Percentiles rank a stretch among this genome's conserved stretches.
phyloP scores from a whole-genome alignment of 2,888 invertebrate genomes.

The Lasioglossum malachurum region DNA sequence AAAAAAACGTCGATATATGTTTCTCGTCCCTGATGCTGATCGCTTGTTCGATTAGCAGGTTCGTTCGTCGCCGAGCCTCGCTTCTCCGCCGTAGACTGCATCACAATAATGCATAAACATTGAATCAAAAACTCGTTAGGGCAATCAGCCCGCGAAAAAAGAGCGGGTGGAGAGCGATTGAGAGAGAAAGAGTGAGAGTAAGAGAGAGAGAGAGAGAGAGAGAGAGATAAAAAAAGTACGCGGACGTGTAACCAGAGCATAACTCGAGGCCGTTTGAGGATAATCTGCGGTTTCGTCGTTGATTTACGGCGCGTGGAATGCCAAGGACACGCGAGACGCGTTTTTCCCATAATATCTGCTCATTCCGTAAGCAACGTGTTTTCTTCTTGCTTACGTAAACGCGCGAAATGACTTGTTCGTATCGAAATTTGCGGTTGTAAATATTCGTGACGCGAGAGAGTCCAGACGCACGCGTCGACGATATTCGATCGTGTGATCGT shows the following conservation, averaged over 20 bases:
- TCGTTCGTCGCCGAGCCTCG: neutral
- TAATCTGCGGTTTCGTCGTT: constrained; percentile 58
- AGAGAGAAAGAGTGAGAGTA: neutral
- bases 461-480: neutral
- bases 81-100: neutral
- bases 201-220: neutral
- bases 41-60: constrained; percentile 44
- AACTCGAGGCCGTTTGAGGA: constrained; percentile 49
- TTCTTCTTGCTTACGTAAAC: neutral
- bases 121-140: constrained; percentile 57
- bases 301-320: constrained; percentile 52
- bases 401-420: neutral
- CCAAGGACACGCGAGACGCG: constrained; percentile 47
- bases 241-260: constrained; percentile 48
- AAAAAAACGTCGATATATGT: constrained; percentile 13
- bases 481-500: neutral
- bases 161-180: neutral
- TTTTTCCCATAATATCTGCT: constrained; percentile 47
- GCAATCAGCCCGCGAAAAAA: constrained; percentile 24
- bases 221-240: neutral
- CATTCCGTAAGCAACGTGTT: neutral
- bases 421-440: neutral
- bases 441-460: neutral
- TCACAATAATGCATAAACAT: constrained; percentile 49
- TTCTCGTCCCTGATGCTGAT: constrained; percentile 32